phyloP scores from a whole-genome alignment of 2,888 invertebrate genomes.

The Mellilla xanthometata region DNA sequence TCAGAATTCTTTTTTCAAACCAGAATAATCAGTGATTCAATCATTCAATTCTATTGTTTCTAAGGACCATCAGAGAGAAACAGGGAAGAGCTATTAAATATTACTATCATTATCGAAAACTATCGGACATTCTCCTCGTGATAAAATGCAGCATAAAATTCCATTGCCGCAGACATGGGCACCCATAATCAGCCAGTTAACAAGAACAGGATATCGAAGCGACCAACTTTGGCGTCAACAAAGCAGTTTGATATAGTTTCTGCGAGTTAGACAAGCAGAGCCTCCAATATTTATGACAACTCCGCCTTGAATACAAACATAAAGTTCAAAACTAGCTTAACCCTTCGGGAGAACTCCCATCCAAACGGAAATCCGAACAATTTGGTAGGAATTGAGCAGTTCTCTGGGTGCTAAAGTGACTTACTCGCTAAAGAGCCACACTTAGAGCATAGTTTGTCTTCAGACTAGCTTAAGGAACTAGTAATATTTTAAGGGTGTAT shows the following conservation, averaged over 20 bases:
- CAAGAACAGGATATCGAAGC: slow-evolving; percentile 61
- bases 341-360: slow-evolving; percentile 62
- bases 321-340: slow-evolving; percentile 68
- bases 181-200: slow-evolving; percentile 52
- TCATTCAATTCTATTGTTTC: no score
- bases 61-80: no score
- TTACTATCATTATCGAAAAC: no score
- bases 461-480: slow-evolving; percentile 21
- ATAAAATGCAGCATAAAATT: slow-evolving; percentile 21
- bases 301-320: slow-evolving; percentile 64
- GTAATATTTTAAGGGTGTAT: slow-evolving; percentile 13
- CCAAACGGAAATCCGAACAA: slow-evolving; percentile 63
- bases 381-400: slow-evolving; percentile 60
- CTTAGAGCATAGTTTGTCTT: slow-evolving; percentile 30
- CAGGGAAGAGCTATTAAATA: no score
- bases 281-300: slow-evolving; percentile 71
- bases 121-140: no score
- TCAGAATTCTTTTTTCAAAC: no score
- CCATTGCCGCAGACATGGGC: slow-evolving; percentile 48
- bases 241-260: slow-evolving; percentile 68
- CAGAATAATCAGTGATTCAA: no score
- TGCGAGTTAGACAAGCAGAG: slow-evolving; percentile 61
- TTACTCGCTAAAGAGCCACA: slow-evolving; percentile 30
- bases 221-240: slow-evolving; percentile 64
- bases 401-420: slow-evolving; percentile 39